A percentile compares a stretch with the other conserved stretches of the same genome.
These are phyloP conservation scores for Istiophorus platypterus DNA, from an alignment of 2,113 vertebrate species.

Conservation along the genomic window DNA sequence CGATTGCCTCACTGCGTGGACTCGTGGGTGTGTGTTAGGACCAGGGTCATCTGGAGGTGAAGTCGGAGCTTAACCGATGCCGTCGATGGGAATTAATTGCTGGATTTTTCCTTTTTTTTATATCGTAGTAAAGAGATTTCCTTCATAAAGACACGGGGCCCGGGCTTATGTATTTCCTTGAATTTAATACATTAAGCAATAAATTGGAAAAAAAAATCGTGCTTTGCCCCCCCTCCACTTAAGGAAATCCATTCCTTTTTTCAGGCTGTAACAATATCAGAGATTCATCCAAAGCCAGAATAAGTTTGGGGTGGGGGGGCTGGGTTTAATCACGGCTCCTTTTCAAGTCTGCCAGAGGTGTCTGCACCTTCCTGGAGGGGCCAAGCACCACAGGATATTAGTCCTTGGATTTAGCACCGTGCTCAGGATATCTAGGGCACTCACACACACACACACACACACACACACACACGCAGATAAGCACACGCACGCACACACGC, in stretches of 20 bases:
- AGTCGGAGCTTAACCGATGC: conserved; percentile 39
- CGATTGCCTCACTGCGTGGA: conserved; percentile 34
- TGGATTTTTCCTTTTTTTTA: not conserved
- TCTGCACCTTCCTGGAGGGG: conserved; percentile 59
- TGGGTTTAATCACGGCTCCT: conserved; percentile 69
- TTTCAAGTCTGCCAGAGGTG: conserved; percentile 67
- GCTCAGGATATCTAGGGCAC: conserved; percentile 73
- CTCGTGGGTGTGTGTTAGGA: conserved; percentile 72
- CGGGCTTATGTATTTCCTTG: not conserved
- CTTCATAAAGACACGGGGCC: not conserved
- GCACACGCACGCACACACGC: conserved; percentile 61
- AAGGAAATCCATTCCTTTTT: conserved; percentile 43
- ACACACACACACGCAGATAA: conserved; percentile 66
- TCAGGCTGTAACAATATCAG: conserved; percentile 40
- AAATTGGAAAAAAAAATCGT: conserved; percentile 18
- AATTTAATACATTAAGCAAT: conserved; percentile 26
- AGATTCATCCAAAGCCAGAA: conserved; percentile 49
- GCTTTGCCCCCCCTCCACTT: conserved; percentile 11
- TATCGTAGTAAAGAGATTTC: not conserved
- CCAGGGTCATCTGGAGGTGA: conserved; percentile 38
- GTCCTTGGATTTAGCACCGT: conserved; percentile 69
- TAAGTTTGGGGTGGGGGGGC: conserved; percentile 70
- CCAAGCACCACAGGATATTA: conserved; percentile 66
- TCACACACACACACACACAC: conserved; percentile 61
- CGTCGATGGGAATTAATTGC: not conserved